Evolutionary conservation across 2,797 vertebrate species (phyloP).

Genomic region (Halcyon chelicuti): DNA sequence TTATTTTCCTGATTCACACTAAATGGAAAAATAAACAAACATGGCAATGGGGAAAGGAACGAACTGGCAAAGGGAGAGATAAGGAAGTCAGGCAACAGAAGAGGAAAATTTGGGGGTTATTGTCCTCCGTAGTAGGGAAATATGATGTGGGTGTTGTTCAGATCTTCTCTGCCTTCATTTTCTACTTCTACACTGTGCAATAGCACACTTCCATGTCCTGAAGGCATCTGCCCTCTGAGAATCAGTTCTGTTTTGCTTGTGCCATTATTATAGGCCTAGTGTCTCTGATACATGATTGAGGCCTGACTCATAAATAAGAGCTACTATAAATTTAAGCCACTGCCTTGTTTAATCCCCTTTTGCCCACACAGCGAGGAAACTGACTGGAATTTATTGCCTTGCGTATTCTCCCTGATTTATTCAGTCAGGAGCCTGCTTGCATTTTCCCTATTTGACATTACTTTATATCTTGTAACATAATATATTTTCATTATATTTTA

Average conservation of each 20-base stretch:
- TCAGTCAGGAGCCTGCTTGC: constrained; percentile 72
- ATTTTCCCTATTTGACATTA: constrained; percentile 72
- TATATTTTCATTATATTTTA: constrained; percentile 74
- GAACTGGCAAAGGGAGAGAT: background rate
- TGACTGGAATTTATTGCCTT: constrained; percentile 75
- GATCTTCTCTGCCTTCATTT: constrained; percentile 26
- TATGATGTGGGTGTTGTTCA: background rate
- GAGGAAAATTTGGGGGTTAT: background rate
- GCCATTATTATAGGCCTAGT: constrained; percentile 67
- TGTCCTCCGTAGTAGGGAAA: background rate
- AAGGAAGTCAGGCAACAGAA: constrained; percentile 1
- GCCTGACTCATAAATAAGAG: constrained; percentile 76
- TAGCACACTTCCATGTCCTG: constrained; percentile 51
- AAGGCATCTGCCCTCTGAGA: constrained; percentile 63
- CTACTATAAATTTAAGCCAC: constrained; percentile 75
- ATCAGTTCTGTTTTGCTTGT: constrained; percentile 58
- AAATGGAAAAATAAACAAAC: background rate
- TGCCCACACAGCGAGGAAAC: constrained; percentile 74
- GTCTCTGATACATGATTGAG: constrained; percentile 75
- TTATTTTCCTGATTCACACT: constrained; percentile 4
- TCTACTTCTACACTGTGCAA: background rate
- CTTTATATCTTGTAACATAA: constrained; percentile 63
- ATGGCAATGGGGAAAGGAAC: background rate
- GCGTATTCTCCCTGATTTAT: constrained; percentile 73
- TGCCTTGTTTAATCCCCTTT: constrained; percentile 76